Conservation (phyloP, 1,140 invertebrate genomes). For the Eumaeus atala region DNA sequence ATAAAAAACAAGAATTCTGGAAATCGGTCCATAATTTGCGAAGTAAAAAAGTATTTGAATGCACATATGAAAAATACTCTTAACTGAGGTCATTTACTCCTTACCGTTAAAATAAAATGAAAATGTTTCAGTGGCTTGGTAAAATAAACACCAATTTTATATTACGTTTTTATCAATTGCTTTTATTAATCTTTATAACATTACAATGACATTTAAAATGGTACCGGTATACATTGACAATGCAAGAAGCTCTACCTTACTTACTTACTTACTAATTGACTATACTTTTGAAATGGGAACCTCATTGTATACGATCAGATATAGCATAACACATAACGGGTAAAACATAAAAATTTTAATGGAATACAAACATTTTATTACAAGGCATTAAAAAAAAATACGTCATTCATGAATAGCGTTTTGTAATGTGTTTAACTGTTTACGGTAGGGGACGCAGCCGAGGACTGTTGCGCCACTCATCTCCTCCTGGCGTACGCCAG, state of each 20-base stretch:
- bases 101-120: neutral
- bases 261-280: conserved; percentile 22
- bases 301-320: neutral
- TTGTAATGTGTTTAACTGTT: conserved; percentile 9
- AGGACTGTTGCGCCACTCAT: conserved; percentile 46
- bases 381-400: no score
- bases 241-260: conserved; percentile 10
- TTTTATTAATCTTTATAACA: conserved; percentile 54
- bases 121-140: neutral
- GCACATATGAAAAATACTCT: no score
- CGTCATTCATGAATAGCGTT: neutral
- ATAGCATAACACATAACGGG: no score
- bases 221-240: conserved; percentile 15
- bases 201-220: conserved; percentile 44
- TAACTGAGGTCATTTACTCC: neutral
- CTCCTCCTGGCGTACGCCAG: conserved; percentile 58
- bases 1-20: no score
- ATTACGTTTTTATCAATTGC: conserved; percentile 63
- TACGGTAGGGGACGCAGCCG: conserved; percentile 15
- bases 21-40: no score
- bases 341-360: no score
- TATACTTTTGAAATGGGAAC: conserved; percentile 1
- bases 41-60: no score
- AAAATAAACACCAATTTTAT: conserved; percentile 46
- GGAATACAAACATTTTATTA: conserved; percentile 4